Percentiles rank a stretch among this genome's conserved stretches.
These are phyloP conservation scores for Stenopsyche tienmushanensis DNA, from an alignment of 1,140 invertebrate species.

Conservation along the genomic window DNA sequence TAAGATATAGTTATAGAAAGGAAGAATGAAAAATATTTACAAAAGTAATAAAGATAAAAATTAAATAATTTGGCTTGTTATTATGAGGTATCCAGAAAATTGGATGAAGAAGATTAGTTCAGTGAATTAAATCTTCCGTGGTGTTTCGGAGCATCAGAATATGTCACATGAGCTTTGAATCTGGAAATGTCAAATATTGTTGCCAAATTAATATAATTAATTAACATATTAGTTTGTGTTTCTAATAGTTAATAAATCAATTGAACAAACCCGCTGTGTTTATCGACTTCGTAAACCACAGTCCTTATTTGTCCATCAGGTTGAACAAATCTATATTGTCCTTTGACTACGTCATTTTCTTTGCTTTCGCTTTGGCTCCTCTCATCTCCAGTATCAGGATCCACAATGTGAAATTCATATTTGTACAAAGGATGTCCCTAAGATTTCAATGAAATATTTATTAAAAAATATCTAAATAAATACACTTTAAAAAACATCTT, in stretches of 20 bases:
- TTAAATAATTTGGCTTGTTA: too few species aligned
- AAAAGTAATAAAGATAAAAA: too few species aligned
- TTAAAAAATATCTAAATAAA: background rate
- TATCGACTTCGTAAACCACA: conserved; percentile 46
- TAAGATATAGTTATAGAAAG: too few species aligned
- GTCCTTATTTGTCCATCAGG: conserved; percentile 48
- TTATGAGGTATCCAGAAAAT: too few species aligned
- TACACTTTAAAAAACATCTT: background rate
- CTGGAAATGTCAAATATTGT: conserved; percentile 3
- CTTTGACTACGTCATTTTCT: conserved; percentile 44
- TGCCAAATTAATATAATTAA: background rate
- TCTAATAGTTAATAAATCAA: too few species aligned
- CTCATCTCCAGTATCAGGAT: conserved; percentile 48
- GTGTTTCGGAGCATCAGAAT: conserved; percentile 7
- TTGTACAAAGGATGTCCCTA: conserved; percentile 47
- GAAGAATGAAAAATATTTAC: conserved; percentile 8
- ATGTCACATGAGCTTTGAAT: conserved; percentile 25
- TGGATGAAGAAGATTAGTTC: background rate
- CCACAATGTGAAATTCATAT: conserved; percentile 47
- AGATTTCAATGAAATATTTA: background rate
- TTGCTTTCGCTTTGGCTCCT: conserved; percentile 48
- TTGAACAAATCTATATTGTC: conserved; percentile 45
- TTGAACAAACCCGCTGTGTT: conserved; percentile 21
- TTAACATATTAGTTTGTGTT: background rate
- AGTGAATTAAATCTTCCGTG: conserved; percentile 6